Percentiles rank a stretch among this genome's conserved stretches.
phyloP scores from a whole-genome alignment of 2,888 invertebrate genomes.

The Lasioglossum marginatum region DNA sequence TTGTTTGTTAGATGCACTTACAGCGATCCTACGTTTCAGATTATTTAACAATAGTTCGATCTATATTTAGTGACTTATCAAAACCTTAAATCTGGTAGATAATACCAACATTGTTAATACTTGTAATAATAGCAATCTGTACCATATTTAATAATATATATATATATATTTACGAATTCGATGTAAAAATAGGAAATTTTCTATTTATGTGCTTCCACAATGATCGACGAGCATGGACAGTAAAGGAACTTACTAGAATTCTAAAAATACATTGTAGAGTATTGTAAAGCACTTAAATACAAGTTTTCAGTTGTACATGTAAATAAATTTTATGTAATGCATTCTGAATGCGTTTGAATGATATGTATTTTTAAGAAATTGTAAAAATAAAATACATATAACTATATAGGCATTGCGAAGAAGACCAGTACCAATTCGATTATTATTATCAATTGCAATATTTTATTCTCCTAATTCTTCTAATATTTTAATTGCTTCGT shows the following conservation, averaged over 20 bases:
- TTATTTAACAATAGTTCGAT: slow-evolving; percentile 36
- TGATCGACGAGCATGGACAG: slow-evolving; percentile 25
- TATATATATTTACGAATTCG: slow-evolving; percentile 28
- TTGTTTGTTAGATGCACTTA: slow-evolving; percentile 32
- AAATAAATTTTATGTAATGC: slow-evolving; percentile 59
- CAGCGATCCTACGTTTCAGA: slow-evolving; percentile 32
- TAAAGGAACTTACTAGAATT: slow-evolving; percentile 29
- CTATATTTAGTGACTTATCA: slow-evolving; percentile 31
- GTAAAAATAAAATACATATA: slow-evolving; percentile 41
- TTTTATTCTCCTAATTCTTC: neutral
- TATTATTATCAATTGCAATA: neutral
- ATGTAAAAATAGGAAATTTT: slow-evolving; percentile 57
- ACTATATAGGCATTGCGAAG: slow-evolving; percentile 18
- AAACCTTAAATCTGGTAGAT: slow-evolving; percentile 53
- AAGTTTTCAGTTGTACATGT: slow-evolving; percentile 42
- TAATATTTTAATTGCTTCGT: neutral
- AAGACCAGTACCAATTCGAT: neutral
- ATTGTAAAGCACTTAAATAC: slow-evolving; percentile 46
- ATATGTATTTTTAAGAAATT: slow-evolving; percentile 50
- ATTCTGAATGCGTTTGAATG: slow-evolving; percentile 37
- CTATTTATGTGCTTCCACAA: slow-evolving; percentile 65
- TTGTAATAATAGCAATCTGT: slow-evolving; percentile 49
- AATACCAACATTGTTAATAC: slow-evolving; percentile 53
- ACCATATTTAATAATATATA: slow-evolving; percentile 53
- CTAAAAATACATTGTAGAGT: slow-evolving; percentile 31